A percentile compares a stretch with the other conserved stretches of the same genome.
phyloP scores from a whole-genome alignment of 2,797 vertebrate species.

The Dromococcyx pavoninus region DNA sequence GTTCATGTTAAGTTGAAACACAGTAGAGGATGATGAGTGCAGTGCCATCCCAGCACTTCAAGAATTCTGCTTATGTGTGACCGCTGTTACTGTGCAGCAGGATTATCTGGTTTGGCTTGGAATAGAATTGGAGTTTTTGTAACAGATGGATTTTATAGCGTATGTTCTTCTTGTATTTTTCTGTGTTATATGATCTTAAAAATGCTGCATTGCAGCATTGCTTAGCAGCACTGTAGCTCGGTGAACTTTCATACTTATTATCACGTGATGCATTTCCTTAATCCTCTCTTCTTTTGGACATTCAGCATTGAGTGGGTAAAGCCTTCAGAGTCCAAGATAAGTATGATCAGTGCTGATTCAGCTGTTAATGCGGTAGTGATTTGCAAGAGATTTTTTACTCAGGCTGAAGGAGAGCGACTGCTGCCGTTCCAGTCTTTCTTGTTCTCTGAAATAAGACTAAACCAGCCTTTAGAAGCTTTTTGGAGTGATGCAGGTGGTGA shows the following conservation, averaged over 20 bases:
- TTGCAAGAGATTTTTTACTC: background rate
- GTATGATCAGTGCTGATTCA: background rate
- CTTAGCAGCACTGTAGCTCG: background rate
- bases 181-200: background rate
- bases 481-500: background rate
- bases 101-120: background rate
- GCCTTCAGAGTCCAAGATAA: background rate
- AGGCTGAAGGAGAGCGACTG: background rate
- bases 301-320: background rate
- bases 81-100: background rate
- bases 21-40: rapidly evolving
- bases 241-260: background rate
- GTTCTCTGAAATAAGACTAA: background rate
- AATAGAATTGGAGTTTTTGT: background rate
- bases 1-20: background rate
- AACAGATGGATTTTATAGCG: background rate
- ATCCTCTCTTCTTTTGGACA: background rate
- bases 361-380: background rate
- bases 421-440: background rate
- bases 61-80: background rate
- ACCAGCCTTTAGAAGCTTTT: background rate
- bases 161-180: background rate
- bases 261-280: background rate
- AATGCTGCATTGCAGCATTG: background rate
- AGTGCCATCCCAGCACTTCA: background rate